Conservation (phyloP, 2,113 vertebrate species). For the Gymnogyps californianus region DNA sequence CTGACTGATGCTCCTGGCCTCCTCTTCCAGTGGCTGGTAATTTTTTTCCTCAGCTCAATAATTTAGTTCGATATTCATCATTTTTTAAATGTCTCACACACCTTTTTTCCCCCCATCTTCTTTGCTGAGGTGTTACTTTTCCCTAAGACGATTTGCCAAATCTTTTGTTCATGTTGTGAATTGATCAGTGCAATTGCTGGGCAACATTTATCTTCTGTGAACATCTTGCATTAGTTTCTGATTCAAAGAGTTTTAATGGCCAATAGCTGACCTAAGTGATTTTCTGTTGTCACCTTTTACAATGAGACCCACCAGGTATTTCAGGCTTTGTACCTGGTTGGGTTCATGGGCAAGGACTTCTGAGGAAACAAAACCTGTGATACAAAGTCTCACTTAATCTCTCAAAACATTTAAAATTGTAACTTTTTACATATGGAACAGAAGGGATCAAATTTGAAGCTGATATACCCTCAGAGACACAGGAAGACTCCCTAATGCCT, state of each 20-base stretch:
- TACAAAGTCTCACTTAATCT: background rate
- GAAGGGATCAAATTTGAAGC: background rate
- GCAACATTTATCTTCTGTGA: conserved; percentile 22
- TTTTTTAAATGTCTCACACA: background rate
- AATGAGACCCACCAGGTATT: background rate
- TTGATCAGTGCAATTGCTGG: conserved; percentile 10
- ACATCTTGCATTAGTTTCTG: background rate
- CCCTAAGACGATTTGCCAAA: background rate
- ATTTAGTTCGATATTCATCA: background rate
- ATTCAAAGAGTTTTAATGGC: background rate
- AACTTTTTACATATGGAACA: background rate
- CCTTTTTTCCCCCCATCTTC: background rate
- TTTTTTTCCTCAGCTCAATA: conserved; percentile 37
- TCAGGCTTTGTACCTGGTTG: background rate
- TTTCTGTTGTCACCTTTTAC: background rate
- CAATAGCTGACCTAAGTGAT: background rate
- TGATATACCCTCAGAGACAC: background rate
- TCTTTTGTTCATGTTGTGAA: conserved; percentile 23
- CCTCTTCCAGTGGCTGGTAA: background rate
- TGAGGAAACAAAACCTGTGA: background rate
- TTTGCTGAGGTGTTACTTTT: background rate
- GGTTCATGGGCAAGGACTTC: background rate
- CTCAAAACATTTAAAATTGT: background rate
- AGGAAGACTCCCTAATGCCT: background rate
- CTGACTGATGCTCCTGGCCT: conserved; percentile 7